Evolutionary conservation across 92 coral and sea anemone species (phyloP), one percentile per base, ranked within the genome.

Genomic region (Palythoa grandiflora): DNA sequence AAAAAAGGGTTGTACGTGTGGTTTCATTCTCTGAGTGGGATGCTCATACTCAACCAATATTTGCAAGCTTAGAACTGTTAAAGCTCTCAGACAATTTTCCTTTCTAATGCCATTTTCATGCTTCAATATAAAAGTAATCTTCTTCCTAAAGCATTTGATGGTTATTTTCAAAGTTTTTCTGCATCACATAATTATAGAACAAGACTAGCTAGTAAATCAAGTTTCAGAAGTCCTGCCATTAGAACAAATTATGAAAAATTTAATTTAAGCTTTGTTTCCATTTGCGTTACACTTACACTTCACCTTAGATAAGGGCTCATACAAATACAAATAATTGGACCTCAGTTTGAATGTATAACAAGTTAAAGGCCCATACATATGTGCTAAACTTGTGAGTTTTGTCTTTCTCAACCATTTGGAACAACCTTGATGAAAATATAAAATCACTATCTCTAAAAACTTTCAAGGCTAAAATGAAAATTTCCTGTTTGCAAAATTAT

Each of bases 401-500:
- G 28, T 28, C 28, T 28, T 28, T 28, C 28, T 28, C 28, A 28
- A 0, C 28, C 28, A 28, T 70, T 70, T 70, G 75, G 75, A 70
- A 70, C 47, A 70, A 70, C n/a, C 21, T 65, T 65, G 71, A 65
- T 65, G 71, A 65, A 65, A 65, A 65, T 65, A 16, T 65, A 16
- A 65, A 70, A 70, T 28, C 40, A 28, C 47, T 28, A 28, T 70
- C 75, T 70, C 47, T 70, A 36, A 70, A 70, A 65, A 16, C 71
- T 16, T 65, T 65, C 36, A 65, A 65, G 1, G 36, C 71, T 2
- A 65, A 65, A 65, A 16, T 65, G 71, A 65, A 65, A 65, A 19
- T 16, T 16, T 65, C 71, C 71, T 57, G 65, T 57, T 57, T 65
- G 71, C 35, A 65, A 65, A 65, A 65, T 3, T 65, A 65, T 65